Evolutionary conservation across 2,888 invertebrate genomes (phyloP).

Genomic region (Scaptomyza caliginosa): DNA sequence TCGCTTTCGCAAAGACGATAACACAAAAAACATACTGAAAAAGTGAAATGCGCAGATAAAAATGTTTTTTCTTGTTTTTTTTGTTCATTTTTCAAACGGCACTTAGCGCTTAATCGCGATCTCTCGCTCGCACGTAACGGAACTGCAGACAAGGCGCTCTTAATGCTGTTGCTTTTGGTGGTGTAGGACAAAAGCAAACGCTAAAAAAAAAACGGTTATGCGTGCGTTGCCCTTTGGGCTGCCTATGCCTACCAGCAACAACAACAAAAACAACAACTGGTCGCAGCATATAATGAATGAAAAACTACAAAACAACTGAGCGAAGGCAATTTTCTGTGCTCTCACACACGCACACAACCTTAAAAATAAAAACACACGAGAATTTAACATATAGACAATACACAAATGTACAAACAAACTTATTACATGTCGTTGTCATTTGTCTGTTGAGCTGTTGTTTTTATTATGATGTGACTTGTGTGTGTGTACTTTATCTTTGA

Average conservation of each 20-base stretch:
- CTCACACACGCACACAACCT: slow-evolving; percentile 11
- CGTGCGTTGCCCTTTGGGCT: slow-evolving; percentile 76
- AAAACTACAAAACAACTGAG: slow-evolving; percentile 49
- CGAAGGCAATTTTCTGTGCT: slow-evolving; percentile 34
- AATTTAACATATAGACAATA: slow-evolving; percentile 11
- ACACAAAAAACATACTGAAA: slow-evolving; percentile 44
- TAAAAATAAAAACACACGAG: slow-evolving; percentile 10
- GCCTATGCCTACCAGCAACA: slow-evolving; percentile 21
- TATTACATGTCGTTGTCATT: slow-evolving; percentile 26
- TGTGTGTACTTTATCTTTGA: slow-evolving; percentile 34
- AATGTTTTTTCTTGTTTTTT: slow-evolving; percentile 33
- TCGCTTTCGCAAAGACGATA: slow-evolving; percentile 63
- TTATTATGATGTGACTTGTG: slow-evolving; percentile 17
- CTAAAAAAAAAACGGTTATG: slow-evolving; percentile 57
- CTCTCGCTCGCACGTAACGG: slow-evolving; percentile 61
- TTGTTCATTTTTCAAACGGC: slow-evolving; percentile 68
- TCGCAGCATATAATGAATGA: slow-evolving; percentile 52
- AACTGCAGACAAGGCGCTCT: slow-evolving; percentile 49
- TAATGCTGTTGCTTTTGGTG: slow-evolving; percentile 29
- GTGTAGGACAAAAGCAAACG: slow-evolving; percentile 50
- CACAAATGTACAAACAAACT: slow-evolving; percentile 6
- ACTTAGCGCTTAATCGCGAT: slow-evolving; percentile 57
- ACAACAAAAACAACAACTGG: slow-evolving; percentile 26
- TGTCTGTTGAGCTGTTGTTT: slow-evolving; percentile 36
- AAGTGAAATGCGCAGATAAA: slow-evolving; percentile 73